These are phyloP conservation scores for Amazona vittata DNA, from an alignment of 2,113 vertebrate genomes.

Conservation along the genomic window DNA sequence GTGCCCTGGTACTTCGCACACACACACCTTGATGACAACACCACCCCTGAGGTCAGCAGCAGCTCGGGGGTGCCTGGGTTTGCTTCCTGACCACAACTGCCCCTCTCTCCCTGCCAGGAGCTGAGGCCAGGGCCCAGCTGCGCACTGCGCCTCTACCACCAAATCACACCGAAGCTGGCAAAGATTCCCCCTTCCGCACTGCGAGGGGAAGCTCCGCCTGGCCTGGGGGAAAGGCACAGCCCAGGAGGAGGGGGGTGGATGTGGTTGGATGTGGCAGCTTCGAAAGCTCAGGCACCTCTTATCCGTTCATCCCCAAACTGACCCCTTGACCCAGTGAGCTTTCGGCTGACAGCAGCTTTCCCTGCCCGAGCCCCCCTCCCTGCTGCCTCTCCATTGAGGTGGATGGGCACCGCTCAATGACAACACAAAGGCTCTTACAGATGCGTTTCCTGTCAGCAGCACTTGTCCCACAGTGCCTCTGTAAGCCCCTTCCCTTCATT, in stretches of 20 bases:
- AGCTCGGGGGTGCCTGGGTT: not conserved
- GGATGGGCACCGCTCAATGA: not conserved
- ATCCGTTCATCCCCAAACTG: not conserved
- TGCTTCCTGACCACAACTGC: not conserved
- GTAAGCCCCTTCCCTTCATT: not conserved
- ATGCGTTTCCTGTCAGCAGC: not conserved
- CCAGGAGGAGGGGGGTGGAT: not conserved
- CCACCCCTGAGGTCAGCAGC: not conserved
- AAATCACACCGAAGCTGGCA: slow-evolving; percentile 47
- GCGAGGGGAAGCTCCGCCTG: not conserved
- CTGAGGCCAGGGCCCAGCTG: not conserved
- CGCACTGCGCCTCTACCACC: not conserved
- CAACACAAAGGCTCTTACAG: not conserved
- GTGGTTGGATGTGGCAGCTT: not conserved
- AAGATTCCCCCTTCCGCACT: slow-evolving; percentile 27
- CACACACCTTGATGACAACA: not conserved
- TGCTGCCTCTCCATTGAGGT: not conserved
- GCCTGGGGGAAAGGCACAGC: not conserved
- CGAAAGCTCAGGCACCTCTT: not conserved
- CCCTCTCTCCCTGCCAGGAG: not conserved
- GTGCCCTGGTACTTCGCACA: not conserved
- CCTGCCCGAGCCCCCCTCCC: not conserved
- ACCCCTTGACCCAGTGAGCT: not conserved
- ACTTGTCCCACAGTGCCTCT: not conserved
- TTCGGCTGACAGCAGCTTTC: not conserved